Evolutionary conservation across 2,888 invertebrate species (phyloP).

Genomic region (Chymomyza amoena): DNA sequence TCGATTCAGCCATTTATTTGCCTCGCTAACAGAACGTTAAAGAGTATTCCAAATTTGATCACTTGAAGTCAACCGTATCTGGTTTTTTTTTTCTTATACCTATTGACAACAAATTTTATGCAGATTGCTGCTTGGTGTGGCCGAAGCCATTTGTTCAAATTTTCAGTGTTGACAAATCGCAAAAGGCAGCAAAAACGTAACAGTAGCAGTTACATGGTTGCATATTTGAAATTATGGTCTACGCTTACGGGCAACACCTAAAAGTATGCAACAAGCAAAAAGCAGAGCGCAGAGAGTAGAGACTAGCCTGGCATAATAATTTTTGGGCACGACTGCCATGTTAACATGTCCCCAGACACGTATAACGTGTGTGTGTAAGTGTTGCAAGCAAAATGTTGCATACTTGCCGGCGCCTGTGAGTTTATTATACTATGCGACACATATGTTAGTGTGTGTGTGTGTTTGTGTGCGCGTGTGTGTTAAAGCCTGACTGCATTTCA

Average conservation of each 20-base stretch:
- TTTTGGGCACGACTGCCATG: slow-evolving; percentile 78
- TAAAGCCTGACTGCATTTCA: slow-evolving; percentile 49
- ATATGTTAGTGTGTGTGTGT: background rate
- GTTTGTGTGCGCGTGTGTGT: slow-evolving; percentile 5
- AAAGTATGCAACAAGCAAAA: slow-evolving; percentile 61
- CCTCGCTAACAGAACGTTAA: background rate
- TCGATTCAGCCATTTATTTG: no score
- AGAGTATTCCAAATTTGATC: background rate
- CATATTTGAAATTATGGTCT: slow-evolving; percentile 46
- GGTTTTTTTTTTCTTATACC: background rate
- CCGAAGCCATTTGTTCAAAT: background rate
- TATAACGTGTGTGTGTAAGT: slow-evolving; percentile 15
- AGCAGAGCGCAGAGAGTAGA: slow-evolving; percentile 54
- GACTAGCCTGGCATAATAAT: slow-evolving; percentile 74
- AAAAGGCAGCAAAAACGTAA: slow-evolving; percentile 41
- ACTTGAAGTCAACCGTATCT: background rate
- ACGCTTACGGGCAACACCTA: slow-evolving; percentile 40
- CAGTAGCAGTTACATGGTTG: slow-evolving; percentile 12
- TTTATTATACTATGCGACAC: slow-evolving; percentile 2
- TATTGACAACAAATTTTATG: background rate
- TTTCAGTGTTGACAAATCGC: slow-evolving; percentile 74
- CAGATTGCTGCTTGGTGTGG: background rate
- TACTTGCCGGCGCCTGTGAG: slow-evolving; percentile 14
- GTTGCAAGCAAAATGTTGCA: slow-evolving; percentile 3
- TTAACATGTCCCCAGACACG: slow-evolving; percentile 77